Evolutionary conservation across 2,888 invertebrate species (phyloP).

Genomic region (Drosophila rellima): DNA sequence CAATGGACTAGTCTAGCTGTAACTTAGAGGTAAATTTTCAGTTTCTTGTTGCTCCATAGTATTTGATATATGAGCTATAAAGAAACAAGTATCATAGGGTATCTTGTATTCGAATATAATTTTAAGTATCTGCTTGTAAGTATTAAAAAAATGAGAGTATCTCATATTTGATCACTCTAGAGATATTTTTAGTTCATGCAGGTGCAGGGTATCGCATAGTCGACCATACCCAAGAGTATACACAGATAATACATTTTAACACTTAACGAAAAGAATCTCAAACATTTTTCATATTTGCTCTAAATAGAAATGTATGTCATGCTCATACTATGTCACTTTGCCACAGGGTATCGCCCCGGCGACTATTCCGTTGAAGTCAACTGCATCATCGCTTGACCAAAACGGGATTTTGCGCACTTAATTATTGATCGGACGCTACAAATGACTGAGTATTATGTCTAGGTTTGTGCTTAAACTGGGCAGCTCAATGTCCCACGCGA

Average conservation of each 20-base stretch:
- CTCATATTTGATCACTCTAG: background rate
- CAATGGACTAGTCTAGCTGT: background rate
- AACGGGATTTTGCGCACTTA: conserved; percentile 42
- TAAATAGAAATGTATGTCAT: background rate
- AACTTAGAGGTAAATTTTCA: background rate
- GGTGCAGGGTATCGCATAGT: background rate
- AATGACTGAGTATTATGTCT: conserved; percentile 24
- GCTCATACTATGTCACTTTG: too few relatives aligned
- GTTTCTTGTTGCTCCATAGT: too few relatives aligned
- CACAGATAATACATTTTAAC: background rate
- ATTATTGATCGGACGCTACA: conserved; percentile 40
- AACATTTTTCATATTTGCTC: background rate
- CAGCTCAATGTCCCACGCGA: conserved; percentile 43
- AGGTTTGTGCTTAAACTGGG: conserved; percentile 34
- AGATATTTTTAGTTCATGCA: background rate
- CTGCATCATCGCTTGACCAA: conserved; percentile 35
- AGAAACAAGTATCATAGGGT: background rate
- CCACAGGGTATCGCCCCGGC: conserved; percentile 9
- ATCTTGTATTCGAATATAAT: background rate
- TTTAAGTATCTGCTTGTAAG: background rate
- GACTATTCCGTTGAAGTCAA: background rate
- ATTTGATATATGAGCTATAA: too few relatives aligned
- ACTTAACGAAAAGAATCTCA: background rate
- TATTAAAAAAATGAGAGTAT: background rate
- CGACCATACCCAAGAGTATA: background rate